Base-by-base conservation (phyloP, 2,113 vertebrate species). In the Osmerus mordax region DNA sequence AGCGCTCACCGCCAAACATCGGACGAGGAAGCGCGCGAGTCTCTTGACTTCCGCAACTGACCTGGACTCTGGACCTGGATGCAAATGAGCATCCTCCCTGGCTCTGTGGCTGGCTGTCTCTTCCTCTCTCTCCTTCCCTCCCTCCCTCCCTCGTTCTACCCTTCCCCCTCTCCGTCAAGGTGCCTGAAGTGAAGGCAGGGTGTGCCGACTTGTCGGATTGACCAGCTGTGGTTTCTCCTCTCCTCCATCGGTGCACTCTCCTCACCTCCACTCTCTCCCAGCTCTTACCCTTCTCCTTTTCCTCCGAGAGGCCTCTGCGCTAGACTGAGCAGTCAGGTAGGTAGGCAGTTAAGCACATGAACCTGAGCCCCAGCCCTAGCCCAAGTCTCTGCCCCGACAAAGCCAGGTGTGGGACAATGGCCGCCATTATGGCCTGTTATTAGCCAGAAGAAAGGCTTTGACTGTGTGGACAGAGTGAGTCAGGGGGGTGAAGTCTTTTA, bases 1-100 rank as follows among this genome's bases (percentile, higher is more conserved):
- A 51, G 23, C n/a, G 41, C 19, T 63, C 51, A 12, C 9, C 41
- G 41, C 41, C 41, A 11, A 9, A 47, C 41, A 7, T 47, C 9
- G 41, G 41, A 47, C 41, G 1, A 47, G 41, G 41, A 47, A 47
- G 41, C 41, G 41, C 2, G 41, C 9, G 2, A 47, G 41, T 16
- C 67, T 28, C 36, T 51, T 63, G 64, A 52, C 28, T 11, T 58
- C n/a, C n/a, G 55, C 29, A 41, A 16, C 3, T 41, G 15, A 14
- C 16, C 5, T 78, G 77, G 70, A 71, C 72, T 78, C 77, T 71
- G 77, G 59, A 73, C 77, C 68, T 60, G 54, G 67, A 78, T 71
- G 58, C 64, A 74, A 74, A 67, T 56, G 25, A 71, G 63, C 19
- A 36, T 51, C 47, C 41, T n/a, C 21, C 21, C 61, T 9, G 52